These are phyloP conservation scores for Brevimyrus niger DNA, from an alignment of 2,113 vertebrate genomes.

Conservation along the genomic window DNA sequence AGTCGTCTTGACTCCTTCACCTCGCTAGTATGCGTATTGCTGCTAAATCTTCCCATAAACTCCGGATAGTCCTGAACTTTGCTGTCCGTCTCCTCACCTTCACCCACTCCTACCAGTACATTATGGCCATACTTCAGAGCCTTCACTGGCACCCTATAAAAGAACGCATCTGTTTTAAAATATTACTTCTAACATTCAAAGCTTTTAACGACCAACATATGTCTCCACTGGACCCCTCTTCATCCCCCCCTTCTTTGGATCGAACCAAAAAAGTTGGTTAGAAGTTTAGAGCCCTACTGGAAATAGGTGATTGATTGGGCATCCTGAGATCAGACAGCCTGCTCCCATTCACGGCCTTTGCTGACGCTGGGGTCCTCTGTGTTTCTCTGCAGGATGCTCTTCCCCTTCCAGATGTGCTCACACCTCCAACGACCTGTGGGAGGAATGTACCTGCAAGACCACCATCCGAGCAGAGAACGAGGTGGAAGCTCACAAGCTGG, in stretches of 20 bases:
- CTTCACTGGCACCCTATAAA: neutral
- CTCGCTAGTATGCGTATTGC: neutral
- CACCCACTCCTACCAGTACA: neutral
- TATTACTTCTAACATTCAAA: too few species aligned
- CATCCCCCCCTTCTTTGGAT: neutral
- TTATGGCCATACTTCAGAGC: neutral
- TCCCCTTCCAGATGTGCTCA: constrained; percentile 40
- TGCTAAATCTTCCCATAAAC: neutral
- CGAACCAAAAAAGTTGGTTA: neutral
- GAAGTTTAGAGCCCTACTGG: neutral
- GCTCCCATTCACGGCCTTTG: neutral
- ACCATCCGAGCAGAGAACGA: constrained; percentile 68
- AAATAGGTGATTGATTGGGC: neutral
- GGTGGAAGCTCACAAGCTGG: constrained; percentile 72
- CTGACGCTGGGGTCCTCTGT: neutral
- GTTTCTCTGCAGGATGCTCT: constrained; percentile 31
- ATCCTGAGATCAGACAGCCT: neutral
- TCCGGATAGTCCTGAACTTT: neutral
- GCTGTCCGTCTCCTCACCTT: neutral
- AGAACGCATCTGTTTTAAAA: too few species aligned
- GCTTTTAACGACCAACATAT: neutral
- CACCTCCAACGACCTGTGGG: constrained; percentile 55
- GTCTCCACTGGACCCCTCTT: neutral
- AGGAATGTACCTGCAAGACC: constrained; percentile 59
- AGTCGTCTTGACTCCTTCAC: neutral